Percentiles rank a stretch among this genome's conserved stretches.
phyloP scores from a whole-genome alignment of 2,113 vertebrate genomes.

The Sebastes fasciatus region DNA sequence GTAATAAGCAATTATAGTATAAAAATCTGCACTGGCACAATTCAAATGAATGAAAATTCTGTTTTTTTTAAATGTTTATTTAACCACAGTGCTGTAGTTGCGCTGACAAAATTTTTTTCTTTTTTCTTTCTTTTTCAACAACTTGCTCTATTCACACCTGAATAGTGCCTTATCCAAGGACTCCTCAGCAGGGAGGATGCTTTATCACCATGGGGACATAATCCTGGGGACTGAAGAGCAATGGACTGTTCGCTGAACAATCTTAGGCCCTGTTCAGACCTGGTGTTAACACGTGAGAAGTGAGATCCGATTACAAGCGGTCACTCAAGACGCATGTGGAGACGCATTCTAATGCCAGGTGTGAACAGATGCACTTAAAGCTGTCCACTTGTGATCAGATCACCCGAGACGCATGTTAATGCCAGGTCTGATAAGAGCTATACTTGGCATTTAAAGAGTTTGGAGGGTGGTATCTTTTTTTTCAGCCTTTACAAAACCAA shows the following conservation, averaged over 20 bases:
- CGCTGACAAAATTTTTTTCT: neutral
- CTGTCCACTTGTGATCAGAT: too few relatives aligned
- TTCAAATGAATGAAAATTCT: neutral
- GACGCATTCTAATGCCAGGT: too few relatives aligned
- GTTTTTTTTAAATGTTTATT: conserved; percentile 8
- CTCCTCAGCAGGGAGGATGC: neutral
- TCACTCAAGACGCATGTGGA: too few relatives aligned
- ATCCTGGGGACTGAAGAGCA: neutral
- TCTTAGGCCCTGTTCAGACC: too few relatives aligned
- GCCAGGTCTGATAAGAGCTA: neutral
- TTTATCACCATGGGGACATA: neutral
- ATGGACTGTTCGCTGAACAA: neutral
- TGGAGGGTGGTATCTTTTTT: too few relatives aligned
- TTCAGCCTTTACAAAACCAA: too few relatives aligned
- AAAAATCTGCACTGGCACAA: conserved; percentile 7
- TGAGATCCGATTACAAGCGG: too few relatives aligned
- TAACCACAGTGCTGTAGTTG: neutral
- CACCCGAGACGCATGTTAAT: too few relatives aligned
- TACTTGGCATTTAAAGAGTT: neutral
- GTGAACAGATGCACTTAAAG: too few relatives aligned
- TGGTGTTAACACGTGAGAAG: too few relatives aligned
- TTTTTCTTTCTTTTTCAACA: neutral
- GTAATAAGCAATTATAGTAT: conserved; percentile 29
- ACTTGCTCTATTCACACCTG: conserved; percentile 1
- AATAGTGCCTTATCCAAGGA: neutral